Base-by-base conservation (phyloP, 2,113 vertebrate genomes). In the Brachyhypopomus occidentalis region DNA sequence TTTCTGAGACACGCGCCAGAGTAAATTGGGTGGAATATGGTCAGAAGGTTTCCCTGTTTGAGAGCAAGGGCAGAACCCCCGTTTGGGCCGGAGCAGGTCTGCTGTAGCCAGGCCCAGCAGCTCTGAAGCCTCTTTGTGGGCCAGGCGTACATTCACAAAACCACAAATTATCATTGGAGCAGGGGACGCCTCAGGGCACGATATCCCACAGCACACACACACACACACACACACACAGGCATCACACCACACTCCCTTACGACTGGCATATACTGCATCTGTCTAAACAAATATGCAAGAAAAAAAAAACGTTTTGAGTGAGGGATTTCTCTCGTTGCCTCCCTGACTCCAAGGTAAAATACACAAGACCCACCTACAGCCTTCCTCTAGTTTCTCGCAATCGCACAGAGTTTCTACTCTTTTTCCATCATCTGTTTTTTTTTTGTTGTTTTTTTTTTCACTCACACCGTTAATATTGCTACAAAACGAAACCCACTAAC, bases 51-150 rank as follows among this genome's bases (percentile, higher is more conserved):
- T 92, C 90, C 91, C 86, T 86, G 86, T 91, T 83, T 36, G 27
- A 81, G 87, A 91, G 80, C 64, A 48, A 90, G 89, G 88, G 91
- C 91, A 88, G 87, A 62, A 83, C 84, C 89, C 89, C 66, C 87
- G 86, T 92, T 93, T 93, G 92, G 89, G 91, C 93, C 95, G 94
- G 94, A 96, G 95, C 84, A 90, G 89, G 89, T 86, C 79, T 87
- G 84, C 88, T 87, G 88, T 90, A 89, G 90, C 93, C 88, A 88
- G 92, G 91, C 90, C 89, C 80, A 84, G 87, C 75, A 86, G 84
- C 93, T 97, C 95, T 96, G 94, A 96, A 92, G 86, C 92, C 93
- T 94, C 96, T 96, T 97, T 97, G 96, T 97, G 95, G 94, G 88
- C 89, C 94, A 63, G 92, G 91, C 92, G 90, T 95, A 94, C 89